Base-by-base conservation (phyloP, 2,888 invertebrate species). In the Pollenia labialis region DNA sequence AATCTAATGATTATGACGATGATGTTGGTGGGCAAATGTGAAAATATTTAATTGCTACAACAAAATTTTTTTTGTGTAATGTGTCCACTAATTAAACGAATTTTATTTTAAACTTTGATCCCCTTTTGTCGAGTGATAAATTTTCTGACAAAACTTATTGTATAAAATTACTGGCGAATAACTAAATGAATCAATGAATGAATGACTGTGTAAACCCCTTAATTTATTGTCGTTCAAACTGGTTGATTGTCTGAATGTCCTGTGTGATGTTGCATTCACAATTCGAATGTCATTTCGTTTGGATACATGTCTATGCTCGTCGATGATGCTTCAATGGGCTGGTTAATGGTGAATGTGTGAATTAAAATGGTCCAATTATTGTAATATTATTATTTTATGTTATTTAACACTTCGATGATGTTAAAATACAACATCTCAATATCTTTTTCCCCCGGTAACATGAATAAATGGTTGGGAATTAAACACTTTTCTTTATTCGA, bases 371-470 rank as follows among this genome's bases (percentile, higher is more conserved):
- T 8, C 16, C 46, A 58, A 68, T 69, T 69, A 50, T 69, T 69
- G 16, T 44, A 66, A 72, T 23, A 40, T 56, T 60, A 14, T 54
- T 54, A 18, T 60, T 56, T 18, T 56, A 32, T 72, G 69, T 62
- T 62, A 77, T 64, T 71, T 50, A 62, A 71, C 75, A 68, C 75
- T 48, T 52, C 68, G 79, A 66, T 79, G 44, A 50, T 60, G 56
- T 50, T 32, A 11, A 56, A 68, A 68, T 11, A 23, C n/a, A 50
- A 46, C 7, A 62, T 40, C 46, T 4, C 12, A 11, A 9, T 46
- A 3, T 18, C 18, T 18, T 18, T 7, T 18, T 32, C 32, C 32
- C 4, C 54, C 18, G 16, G 6, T 54, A 54, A 54, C 54, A 16
- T 54, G 18, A 18, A 54, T 54, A 54, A 54, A 54, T 54, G 16